These are phyloP conservation scores for Drosophila simulans DNA, from an alignment of 1,140 invertebrate genomes.

Conservation along the genomic window DNA sequence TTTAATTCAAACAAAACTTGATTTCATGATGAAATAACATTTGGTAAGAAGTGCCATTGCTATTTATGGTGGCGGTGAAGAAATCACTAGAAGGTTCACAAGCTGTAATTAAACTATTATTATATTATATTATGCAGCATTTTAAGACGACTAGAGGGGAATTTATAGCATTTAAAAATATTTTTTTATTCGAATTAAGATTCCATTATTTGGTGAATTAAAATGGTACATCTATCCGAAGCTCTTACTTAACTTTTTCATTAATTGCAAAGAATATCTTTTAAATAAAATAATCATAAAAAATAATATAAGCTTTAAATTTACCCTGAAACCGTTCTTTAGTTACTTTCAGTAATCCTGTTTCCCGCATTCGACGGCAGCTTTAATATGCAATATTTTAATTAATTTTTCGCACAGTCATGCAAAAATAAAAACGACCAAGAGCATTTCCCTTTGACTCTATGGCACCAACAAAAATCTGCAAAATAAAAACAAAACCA, in stretches of 20 bases:
- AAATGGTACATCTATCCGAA: too few relatives aligned
- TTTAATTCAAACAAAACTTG: conserved; percentile 22
- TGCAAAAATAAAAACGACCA: conserved; percentile 26
- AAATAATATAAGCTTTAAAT: conserved; percentile 11
- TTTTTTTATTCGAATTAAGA: too few relatives aligned
- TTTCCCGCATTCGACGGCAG: not conserved
- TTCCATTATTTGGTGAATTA: too few relatives aligned
- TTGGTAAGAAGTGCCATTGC: not conserved
- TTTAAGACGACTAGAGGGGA: too few relatives aligned
- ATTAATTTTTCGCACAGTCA: conserved; percentile 60
- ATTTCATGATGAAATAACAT: conserved; percentile 11
- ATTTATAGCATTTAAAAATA: too few relatives aligned
- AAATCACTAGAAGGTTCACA: not conserved
- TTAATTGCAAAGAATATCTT: not conserved
- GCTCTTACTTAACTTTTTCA: not conserved
- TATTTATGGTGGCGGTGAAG: not conserved
- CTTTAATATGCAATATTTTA: conserved; percentile 71
- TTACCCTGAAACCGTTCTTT: conserved; percentile 3
- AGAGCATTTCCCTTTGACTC: conserved; percentile 12
- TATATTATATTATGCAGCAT: too few relatives aligned
- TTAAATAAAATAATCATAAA: not conserved
- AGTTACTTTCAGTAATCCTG: conserved; percentile 15
- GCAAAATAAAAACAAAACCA: conserved; percentile 24
- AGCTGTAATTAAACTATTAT: too few relatives aligned
- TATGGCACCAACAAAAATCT: conserved; percentile 18